Evolutionary conservation across 2,888 invertebrate genomes (phyloP), one percentile per base, ranked within the genome.

Genomic region (Lagria hirta): DNA sequence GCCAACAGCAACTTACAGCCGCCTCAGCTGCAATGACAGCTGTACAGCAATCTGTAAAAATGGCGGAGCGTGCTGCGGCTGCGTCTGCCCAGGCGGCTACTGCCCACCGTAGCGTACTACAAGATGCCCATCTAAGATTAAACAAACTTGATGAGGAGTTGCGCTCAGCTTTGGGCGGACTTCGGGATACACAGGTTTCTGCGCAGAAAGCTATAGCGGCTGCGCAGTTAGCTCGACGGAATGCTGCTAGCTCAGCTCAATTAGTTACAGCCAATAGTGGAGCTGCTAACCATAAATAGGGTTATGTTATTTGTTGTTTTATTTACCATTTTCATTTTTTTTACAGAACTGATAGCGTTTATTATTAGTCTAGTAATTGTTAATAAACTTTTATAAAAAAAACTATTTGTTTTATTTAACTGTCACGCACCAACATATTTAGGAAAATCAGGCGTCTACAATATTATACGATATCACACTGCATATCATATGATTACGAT

Each of bases 101-200:
- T 0, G 82, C 84, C 0, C 86, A 86, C 57, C 84, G 83, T 3
- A 79, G 81, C 22, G 84, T 84, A 84, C 79, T 84, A 1, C 81
- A 83, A 3, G 81, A 82, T 6, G 83, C 85, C 0, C 76, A 83
- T 37, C 80, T 81, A 51, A 68, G 82, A 11, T 70, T 82, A 8
- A 76, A 79, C 48, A 73, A 81, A 1, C 71, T 82, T n/a, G 78
- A 79, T 42, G 80, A 82, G 8, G 82, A 84, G 55, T 73, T 84
- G 8, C 75, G 76, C 43, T 76, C 78, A 1, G 82, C 83, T 27
- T 76, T 82, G 15, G 70, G 82, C 46, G 85, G 84, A 64, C 84
- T 82, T 60, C 82, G 82, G 49, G 83, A 83, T 1, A 85, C 85
- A 0, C 81, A 83, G 59, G 66, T 77, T 0, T 83, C 84, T 3